Evolutionary conservation across 2,113 vertebrate species (phyloP).

Genomic region (Cromileptes altivelis): DNA sequence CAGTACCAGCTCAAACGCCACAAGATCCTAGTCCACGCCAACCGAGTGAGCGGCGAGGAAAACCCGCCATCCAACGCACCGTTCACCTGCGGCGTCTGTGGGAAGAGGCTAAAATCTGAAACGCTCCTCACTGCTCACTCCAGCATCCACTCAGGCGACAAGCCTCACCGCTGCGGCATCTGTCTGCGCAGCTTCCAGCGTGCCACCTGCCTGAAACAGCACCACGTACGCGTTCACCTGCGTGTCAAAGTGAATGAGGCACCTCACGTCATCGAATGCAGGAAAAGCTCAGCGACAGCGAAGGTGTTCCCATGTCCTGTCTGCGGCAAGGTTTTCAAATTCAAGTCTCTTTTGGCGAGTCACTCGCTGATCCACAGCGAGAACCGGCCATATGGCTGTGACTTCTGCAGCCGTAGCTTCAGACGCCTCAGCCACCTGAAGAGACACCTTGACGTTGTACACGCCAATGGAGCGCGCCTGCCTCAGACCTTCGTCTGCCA

Average conservation of each 20-base stretch:
- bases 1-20: slow-evolving; percentile 74
- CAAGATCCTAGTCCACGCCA: slow-evolving; percentile 62
- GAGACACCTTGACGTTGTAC: slow-evolving; percentile 68
- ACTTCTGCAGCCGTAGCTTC: slow-evolving; percentile 74
- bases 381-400: slow-evolving; percentile 61
- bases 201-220: slow-evolving; percentile 67
- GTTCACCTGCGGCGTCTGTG: slow-evolving; percentile 60
- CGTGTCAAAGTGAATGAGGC: not conserved
- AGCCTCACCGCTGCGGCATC: slow-evolving; percentile 55
- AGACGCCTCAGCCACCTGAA: slow-evolving; percentile 75
- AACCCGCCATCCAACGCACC: accelerated
- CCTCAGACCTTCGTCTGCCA: slow-evolving; percentile 67
- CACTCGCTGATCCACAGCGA: slow-evolving; percentile 72
- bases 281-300: accelerated
- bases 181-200: slow-evolving; percentile 69
- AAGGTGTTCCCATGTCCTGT: slow-evolving; percentile 53
- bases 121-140: slow-evolving; percentile 49
- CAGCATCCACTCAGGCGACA: slow-evolving; percentile 43
- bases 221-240: slow-evolving; percentile 66
- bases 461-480: slow-evolving; percentile 59
- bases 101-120: slow-evolving; percentile 54
- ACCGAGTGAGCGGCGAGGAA: accelerated
- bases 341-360: slow-evolving; percentile 63
- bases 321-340: slow-evolving; percentile 66
- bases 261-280: not conserved